Evolutionary conservation across 2,888 invertebrate species (phyloP), one percentile per base, ranked within the genome.

Genomic region (Drosophila anomalata): DNA sequence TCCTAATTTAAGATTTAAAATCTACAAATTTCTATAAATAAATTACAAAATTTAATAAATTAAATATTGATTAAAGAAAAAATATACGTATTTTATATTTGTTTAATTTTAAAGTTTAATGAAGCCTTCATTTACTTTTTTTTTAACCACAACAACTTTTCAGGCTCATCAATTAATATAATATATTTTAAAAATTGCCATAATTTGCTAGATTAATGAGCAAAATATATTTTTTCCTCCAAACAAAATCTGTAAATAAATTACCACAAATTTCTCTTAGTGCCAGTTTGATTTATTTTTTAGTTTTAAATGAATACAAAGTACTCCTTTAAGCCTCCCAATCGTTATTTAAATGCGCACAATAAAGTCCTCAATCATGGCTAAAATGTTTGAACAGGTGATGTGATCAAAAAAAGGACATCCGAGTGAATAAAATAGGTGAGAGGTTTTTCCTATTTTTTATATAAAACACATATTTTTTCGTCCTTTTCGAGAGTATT

Each of bases 301-400:
- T 29, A 29, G 29, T 29, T 29, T 29, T 29, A 29, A 29, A 29
- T 3, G 29, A 29, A 29, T 29, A 29, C 9, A 29, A 29, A 29
- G 33, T 4, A 33, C 11, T 36, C n/a, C 36, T 36, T 36, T n/a
- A n/a, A 33, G 33, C n/a, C 36, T 6, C n/a, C 8, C 8, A 22
- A n/a, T 29, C 44, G 11, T 8, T 22, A 57, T 66, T 58, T 52
- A 20, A 46, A 46, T 66, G 24, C 41, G 29, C 26, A 59, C 58
- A 68, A 68, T 67, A 26, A 53, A 69, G 50, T 60, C 60, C 52
- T 24, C 53, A 59, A 60, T 69, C 68, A 58, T 58, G 58, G 62
- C 22, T 62, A 62, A 55, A 47, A 57, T 58, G 24, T 33, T 41
- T 48, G 33, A 14, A 8, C 20, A 42, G 41, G n/a, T 42, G 17